phyloP scores from a whole-genome alignment of 2,113 vertebrate genomes.

The Oceanites oceanicus region DNA sequence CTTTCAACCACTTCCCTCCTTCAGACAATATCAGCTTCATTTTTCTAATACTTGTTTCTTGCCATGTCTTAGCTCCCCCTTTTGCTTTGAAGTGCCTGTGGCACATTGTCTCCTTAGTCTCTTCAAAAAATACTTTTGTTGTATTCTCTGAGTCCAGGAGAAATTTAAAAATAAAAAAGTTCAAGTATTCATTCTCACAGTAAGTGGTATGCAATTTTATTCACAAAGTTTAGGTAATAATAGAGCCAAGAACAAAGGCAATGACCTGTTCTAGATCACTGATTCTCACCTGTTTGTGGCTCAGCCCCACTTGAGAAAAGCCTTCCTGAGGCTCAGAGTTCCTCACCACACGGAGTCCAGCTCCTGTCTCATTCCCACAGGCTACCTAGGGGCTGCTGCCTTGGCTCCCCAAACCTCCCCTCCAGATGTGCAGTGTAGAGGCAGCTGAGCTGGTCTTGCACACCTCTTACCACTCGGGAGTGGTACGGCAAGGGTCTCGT shows the following conservation, averaged over 20 bases:
- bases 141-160: neutral
- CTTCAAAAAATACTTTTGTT: neutral
- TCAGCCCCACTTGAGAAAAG: neutral
- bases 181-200: neutral
- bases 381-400: neutral
- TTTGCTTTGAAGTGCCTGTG: neutral
- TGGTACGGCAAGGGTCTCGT: neutral
- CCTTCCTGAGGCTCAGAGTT: neutral
- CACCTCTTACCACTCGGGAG: neutral
- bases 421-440: neutral
- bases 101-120: neutral
- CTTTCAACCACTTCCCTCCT: neutral
- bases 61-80: neutral
- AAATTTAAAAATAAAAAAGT: neutral
- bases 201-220: neutral
- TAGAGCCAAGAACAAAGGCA: neutral
- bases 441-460: neutral
- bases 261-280: neutral
- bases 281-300: neutral
- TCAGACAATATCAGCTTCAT: neutral
- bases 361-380: neutral
- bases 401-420: neutral
- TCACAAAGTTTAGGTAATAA: neutral
- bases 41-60: neutral
- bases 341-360: accelerated